These are phyloP conservation scores for Lophura nycthemera DNA, from an alignment of 2,113 vertebrate genomes.

Conservation along the genomic window DNA sequence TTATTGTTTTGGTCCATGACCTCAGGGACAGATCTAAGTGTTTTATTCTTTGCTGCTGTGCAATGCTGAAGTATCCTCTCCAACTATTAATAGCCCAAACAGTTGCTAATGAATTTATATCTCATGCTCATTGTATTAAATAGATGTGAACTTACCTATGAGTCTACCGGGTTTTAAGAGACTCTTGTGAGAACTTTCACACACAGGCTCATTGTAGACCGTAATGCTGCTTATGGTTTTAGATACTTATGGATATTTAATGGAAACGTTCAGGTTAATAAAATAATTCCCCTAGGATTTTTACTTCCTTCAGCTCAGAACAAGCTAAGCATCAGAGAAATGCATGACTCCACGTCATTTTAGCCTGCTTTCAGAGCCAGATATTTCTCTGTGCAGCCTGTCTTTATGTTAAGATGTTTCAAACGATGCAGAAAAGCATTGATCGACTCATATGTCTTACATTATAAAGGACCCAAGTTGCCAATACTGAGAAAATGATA, in stretches of 20 bases:
- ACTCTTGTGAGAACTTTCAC: not conserved
- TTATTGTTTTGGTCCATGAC: not conserved
- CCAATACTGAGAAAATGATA: not conserved
- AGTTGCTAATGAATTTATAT: not conserved
- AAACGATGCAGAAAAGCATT: not conserved
- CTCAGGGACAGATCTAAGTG: not conserved
- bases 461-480: not conserved
- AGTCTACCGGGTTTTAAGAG: not conserved
- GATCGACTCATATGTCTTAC: not conserved
- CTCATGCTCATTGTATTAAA: not conserved
- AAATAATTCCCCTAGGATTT: not conserved
- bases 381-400: not conserved
- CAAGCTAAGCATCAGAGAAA: not conserved
- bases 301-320: not conserved
- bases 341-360: not conserved
- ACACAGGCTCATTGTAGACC: not conserved
- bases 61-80: not conserved
- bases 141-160: not conserved
- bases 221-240: accelerated
- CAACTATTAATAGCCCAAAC: not conserved
- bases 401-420: not conserved
- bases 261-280: not conserved
- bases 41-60: not conserved
- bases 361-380: not conserved
- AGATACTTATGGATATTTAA: not conserved